phyloP scores from a whole-genome alignment of 2,113 vertebrate genomes.

The Tragelaphus buxtoni region DNA sequence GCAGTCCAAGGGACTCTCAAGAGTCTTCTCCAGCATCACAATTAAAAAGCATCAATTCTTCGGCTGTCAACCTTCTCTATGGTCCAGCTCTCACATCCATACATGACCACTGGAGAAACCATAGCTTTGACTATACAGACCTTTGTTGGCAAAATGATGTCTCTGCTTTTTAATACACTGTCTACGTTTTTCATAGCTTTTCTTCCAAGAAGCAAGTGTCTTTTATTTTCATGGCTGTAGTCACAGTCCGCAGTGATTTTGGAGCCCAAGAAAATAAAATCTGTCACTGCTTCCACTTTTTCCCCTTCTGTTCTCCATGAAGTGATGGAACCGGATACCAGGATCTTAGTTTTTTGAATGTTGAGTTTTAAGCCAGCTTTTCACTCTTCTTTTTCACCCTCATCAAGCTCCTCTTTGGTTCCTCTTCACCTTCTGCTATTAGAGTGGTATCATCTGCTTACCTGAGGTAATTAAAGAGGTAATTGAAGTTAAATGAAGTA shows the following conservation, averaged over 20 bases:
- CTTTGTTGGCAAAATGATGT: not conserved
- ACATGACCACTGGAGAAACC: not conserved
- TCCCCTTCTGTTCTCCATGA: not conserved
- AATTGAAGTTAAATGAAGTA: not conserved
- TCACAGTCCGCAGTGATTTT: not conserved
- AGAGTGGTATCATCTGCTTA: not conserved
- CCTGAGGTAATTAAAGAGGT: not conserved
- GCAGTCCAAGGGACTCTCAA: not conserved
- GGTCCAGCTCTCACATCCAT: not conserved
- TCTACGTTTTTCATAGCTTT: not conserved
- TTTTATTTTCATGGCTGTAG: not conserved
- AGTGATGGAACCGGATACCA: not conserved
- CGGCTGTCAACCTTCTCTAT: not conserved
- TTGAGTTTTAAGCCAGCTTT: not conserved
- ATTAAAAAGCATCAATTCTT: not conserved
- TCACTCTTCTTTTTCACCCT: not conserved
- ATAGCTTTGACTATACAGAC: not conserved
- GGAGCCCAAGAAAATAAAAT: not conserved
- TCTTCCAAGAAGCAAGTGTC: not conserved
- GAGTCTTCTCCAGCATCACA: not conserved
- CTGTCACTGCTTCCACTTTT: not conserved
- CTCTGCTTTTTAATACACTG: not conserved
- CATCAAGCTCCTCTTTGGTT: not conserved
- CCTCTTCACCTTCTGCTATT: not conserved
- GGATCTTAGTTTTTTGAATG: not conserved